Percentiles rank a stretch among this genome's conserved stretches.
These are phyloP conservation scores for Phenganax subtilis DNA, from an alignment of 92 coral and sea anemone genomes.

Conservation along the genomic window DNA sequence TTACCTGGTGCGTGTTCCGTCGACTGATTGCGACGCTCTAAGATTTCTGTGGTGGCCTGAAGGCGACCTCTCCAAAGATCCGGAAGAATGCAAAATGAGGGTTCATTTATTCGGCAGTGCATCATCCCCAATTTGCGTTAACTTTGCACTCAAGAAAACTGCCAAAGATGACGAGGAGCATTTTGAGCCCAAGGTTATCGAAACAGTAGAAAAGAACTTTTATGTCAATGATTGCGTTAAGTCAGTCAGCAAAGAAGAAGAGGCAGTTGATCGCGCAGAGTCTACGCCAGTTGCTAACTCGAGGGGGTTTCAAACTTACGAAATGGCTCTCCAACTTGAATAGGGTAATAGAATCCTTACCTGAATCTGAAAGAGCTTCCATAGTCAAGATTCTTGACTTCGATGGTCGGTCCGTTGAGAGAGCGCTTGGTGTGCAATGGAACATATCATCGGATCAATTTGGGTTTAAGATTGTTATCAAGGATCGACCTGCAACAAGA, in stretches of 20 bases:
- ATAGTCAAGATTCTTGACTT: background rate
- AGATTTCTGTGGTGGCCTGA: constrained; percentile 51
- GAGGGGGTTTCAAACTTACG: constrained; percentile 22
- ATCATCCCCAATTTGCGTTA: background rate
- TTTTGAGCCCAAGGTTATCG: constrained; percentile 4
- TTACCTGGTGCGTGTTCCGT: constrained; percentile 40
- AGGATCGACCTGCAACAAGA: too few relatives aligned
- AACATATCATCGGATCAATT: background rate
- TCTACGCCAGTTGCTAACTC: constrained; percentile 21
- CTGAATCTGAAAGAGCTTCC: background rate
- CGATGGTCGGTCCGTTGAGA: background rate
- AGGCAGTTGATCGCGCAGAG: constrained; percentile 22
- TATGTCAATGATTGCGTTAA: constrained; percentile 37
- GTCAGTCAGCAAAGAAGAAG: background rate
- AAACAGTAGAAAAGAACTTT: constrained; percentile 24
- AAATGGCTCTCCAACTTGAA: constrained; percentile 19
- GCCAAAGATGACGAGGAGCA: constrained; percentile 34
- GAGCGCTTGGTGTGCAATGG: constrained; percentile 21
- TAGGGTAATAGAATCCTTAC: background rate
- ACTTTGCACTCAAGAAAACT: constrained; percentile 21
- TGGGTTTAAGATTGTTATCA: too few relatives aligned
- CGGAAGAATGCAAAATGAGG: constrained; percentile 34
- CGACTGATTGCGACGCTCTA: constrained; percentile 21
- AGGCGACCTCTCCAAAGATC: constrained; percentile 24
- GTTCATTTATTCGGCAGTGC: constrained; percentile 33